Evolutionary conservation across 2,888 invertebrate species (phyloP), one percentile per base, ranked within the genome.

Genomic region (Acrocyrtus sp.): DNA sequence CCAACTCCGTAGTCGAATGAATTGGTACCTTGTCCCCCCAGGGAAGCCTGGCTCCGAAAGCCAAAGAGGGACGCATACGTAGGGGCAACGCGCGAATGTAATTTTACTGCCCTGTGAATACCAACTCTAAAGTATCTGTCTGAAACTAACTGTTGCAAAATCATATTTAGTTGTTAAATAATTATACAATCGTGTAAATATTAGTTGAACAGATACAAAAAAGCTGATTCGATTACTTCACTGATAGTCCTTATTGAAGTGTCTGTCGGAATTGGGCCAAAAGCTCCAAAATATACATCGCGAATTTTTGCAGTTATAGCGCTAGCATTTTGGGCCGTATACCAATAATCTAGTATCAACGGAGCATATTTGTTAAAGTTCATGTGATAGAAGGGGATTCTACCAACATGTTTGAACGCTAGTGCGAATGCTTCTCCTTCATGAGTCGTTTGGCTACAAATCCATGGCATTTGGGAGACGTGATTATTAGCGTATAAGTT

Each of bases 381-480:
- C 19, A 34, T 43, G 15, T 63, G 48, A 10, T 47, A 66, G 22
- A 66, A 39, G 10, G 66, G 66, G 19, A 66, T 56, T 57, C 17
- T 66, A 21, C 66, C 66, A 0, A 66, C 66, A 22, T 66, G 66
- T 41, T 66, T 66, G 39, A 66, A 66, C 4, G 66, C 66, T 26
- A 72, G 47, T 4, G 63, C 57, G 29, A 75, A 56, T 17, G 67
- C 34, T 22, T 72, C 75, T 10, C 66, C 75, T 57, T 75, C 75
- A 5, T 69, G 61, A 0, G 74, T 65, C 10, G 63, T 66, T 53
- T 70, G 66, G 1, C 62, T 50, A 12, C 58, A 50, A 2, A 80
- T 76, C 75, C 75, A 80, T 0, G 80, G 78, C 1, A 76, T 56
- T 24, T 29, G 53, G 8, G 76, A 69, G 1, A 78, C 77, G 29